Evolutionary conservation across 2,113 vertebrate genomes (phyloP).

Genomic region (Propithecus coquereli): DNA sequence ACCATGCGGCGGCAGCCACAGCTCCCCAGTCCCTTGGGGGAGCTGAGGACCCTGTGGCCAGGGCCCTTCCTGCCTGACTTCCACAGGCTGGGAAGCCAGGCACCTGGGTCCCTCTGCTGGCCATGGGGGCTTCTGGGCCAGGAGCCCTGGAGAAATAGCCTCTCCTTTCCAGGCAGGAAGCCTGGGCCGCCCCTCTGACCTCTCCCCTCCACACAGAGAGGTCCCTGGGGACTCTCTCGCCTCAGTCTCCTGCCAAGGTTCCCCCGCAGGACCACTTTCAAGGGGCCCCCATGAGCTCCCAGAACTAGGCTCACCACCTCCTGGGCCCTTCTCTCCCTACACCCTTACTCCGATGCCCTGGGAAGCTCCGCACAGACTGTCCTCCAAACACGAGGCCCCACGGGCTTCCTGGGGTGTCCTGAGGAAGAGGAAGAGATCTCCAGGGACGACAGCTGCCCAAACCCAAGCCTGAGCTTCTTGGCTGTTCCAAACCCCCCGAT

Average conservation of each 20-base stretch:
- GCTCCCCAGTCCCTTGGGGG: background rate
- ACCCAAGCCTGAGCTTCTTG: background rate
- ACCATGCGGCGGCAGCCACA: background rate
- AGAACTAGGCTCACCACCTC: background rate
- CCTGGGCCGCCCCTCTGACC: background rate
- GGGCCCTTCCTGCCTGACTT: background rate
- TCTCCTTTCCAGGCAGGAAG: background rate
- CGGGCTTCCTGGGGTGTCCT: background rate
- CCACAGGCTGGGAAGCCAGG: background rate
- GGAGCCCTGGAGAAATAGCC: background rate
- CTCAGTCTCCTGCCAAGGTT: too few species aligned
- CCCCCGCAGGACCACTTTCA: background rate
- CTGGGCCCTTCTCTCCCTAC: background rate
- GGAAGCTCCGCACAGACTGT: background rate
- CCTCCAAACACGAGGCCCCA: background rate
- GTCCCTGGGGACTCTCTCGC: background rate
- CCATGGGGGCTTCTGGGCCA: background rate
- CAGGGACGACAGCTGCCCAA: too few species aligned
- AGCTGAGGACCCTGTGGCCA: background rate
- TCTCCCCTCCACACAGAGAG: background rate
- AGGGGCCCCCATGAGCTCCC: background rate
- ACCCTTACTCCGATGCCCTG: background rate
- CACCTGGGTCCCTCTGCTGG: background rate
- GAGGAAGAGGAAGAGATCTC: background rate
- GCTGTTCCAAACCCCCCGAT: background rate